Percentiles rank a stretch among this genome's conserved stretches.
These are phyloP conservation scores for Sthenelais limicola DNA, from an alignment of 2,888 invertebrate species.

Conservation along the genomic window DNA sequence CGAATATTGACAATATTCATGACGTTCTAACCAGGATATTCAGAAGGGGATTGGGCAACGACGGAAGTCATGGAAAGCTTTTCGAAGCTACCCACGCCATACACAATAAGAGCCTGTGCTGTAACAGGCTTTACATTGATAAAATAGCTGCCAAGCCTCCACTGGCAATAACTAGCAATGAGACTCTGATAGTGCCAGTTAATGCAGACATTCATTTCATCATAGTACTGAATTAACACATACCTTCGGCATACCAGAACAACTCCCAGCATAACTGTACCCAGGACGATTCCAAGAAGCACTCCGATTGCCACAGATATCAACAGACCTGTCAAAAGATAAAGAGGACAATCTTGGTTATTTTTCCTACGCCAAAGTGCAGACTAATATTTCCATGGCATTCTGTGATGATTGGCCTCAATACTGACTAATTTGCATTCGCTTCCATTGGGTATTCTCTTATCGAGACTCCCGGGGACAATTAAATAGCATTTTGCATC, in stretches of 20 bases:
- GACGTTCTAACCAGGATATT: too few species aligned
- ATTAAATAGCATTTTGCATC: conserved; percentile 37
- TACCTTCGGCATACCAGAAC: conserved; percentile 26
- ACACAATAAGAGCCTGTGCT: too few species aligned
- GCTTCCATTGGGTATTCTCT: neutral
- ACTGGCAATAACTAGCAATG: too few species aligned
- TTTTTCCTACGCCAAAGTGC: too few species aligned
- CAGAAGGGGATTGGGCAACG: too few species aligned
- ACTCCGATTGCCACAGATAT: conserved; percentile 35
- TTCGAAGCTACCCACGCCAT: too few species aligned
- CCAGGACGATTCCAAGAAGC: conserved; percentile 32
- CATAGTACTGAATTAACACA: conserved; percentile 1
- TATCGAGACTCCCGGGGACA: conserved; percentile 18
- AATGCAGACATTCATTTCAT: too few species aligned
- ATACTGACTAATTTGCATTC: conserved; percentile 34
- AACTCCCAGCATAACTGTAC: conserved; percentile 24
- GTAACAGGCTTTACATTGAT: too few species aligned
- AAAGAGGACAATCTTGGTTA: neutral
- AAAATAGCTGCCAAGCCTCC: too few species aligned
- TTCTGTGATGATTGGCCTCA: conserved; percentile 25
- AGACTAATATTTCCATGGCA: conserved; percentile 12
- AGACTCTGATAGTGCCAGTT: too few species aligned
- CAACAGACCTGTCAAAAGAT: conserved; percentile 20
- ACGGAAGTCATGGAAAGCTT: too few species aligned
- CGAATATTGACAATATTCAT: too few species aligned